Conservation (phyloP, 2,113 vertebrate species). For the Muntiacus muntjak region DNA sequence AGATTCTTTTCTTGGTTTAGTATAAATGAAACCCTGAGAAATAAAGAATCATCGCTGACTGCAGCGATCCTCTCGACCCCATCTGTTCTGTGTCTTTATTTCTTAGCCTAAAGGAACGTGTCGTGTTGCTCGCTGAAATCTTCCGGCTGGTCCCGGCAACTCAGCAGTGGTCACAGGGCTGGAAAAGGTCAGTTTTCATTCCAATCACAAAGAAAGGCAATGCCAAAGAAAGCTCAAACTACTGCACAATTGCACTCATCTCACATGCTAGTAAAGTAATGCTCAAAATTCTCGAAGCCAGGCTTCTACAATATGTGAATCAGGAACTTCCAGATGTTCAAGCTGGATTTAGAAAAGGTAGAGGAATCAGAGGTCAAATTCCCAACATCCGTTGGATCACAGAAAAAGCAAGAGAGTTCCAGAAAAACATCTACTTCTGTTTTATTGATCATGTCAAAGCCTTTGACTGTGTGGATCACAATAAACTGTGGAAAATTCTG, state of each 20-base stretch:
- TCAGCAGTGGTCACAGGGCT: neutral
- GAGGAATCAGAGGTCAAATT: neutral
- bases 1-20: too few species aligned
- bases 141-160: too few species aligned
- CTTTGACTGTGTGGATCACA: neutral
- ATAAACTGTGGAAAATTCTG: neutral
- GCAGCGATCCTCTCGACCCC: too few species aligned
- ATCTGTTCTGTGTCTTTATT: too few species aligned
- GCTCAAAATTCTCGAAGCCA: neutral
- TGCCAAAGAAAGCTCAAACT: neutral
- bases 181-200: neutral
- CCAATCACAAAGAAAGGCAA: neutral
- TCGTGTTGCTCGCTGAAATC: too few species aligned
- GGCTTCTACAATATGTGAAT: neutral
- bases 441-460: neutral
- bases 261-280: neutral
- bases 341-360: neutral
- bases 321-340: neutral
- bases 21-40: too few species aligned
- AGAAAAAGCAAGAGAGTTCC: rapidly evolving
- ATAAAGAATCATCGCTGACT: too few species aligned
- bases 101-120: too few species aligned
- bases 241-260: neutral
- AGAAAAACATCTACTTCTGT: neutral
- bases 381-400: neutral